Percentiles rank a stretch among this genome's conserved stretches.
These are phyloP conservation scores for Caracal caracal DNA, from an alignment of 2,113 vertebrate species.

Conservation along the genomic window DNA sequence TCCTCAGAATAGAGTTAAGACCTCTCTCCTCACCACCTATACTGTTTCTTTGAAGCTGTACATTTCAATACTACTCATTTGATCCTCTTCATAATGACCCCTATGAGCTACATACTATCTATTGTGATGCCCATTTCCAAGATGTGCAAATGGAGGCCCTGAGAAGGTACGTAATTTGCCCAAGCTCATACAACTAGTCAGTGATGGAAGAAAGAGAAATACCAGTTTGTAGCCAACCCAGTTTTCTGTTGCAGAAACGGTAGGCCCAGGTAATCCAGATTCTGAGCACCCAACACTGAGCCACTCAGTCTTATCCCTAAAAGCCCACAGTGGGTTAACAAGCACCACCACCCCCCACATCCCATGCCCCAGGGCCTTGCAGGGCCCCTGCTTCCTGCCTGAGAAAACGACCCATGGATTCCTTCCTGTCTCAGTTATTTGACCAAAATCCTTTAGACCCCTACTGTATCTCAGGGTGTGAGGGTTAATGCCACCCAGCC, in stretches of 20 bases:
- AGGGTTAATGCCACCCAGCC: background rate
- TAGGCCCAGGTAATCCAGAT: background rate
- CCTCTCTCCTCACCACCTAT: background rate
- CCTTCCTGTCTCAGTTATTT: background rate
- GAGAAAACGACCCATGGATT: background rate
- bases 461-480: background rate
- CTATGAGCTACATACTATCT: fast-evolving
- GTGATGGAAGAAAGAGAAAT: background rate
- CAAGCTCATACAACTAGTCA: background rate
- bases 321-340: background rate
- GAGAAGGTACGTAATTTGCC: background rate
- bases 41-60: background rate
- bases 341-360: background rate
- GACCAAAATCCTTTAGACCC: background rate
- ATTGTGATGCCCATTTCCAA: background rate
- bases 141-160: background rate
- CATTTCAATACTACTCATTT: background rate
- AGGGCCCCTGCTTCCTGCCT: background rate
- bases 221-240: background rate
- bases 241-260: background rate
- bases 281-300: background rate
- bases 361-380: background rate
- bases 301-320: background rate
- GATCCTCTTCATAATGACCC: fast-evolving
- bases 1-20: background rate